Evolutionary conservation across 1,140 invertebrate species (phyloP).

Genomic region (Nebria ingens): DNA sequence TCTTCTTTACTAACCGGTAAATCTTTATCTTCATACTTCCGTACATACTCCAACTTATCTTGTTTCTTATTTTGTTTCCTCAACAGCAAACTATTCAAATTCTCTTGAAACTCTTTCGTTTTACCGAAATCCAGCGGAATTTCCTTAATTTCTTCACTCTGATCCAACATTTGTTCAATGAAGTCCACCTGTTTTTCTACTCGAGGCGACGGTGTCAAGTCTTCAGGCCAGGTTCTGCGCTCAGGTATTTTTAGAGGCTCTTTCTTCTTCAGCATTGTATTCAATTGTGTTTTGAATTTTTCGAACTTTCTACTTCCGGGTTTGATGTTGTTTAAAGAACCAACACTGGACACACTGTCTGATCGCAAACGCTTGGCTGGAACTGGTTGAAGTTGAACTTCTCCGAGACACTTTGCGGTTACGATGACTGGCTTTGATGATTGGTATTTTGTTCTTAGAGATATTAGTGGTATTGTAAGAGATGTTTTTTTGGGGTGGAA

Average conservation of each 20-base stretch:
- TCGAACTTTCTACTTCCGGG: not conserved
- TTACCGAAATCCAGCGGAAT: not conserved
- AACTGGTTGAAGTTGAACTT: not conserved
- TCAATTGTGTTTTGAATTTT: not conserved
- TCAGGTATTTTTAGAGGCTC: not conserved
- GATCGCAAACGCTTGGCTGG: not conserved
- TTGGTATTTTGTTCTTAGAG: not conserved
- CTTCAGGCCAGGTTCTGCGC: not conserved
- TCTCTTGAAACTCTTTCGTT: slow-evolving; percentile 6
- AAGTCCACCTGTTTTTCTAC: not conserved
- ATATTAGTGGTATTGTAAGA: not conserved
- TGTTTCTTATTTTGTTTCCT: not conserved
- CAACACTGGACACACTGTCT: not conserved
- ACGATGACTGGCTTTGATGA: not conserved
- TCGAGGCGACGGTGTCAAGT: not conserved
- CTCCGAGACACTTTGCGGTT: not conserved
- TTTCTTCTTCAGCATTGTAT: not conserved
- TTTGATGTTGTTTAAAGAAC: not conserved
- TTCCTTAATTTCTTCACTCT: not conserved
- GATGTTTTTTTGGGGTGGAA: too few relatives aligned
- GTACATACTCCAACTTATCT: not conserved
- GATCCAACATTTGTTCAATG: not conserved
- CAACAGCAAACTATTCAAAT: slow-evolving; percentile 6
- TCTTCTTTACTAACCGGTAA: not conserved
- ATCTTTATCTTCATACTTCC: slow-evolving; percentile 8